phyloP scores from a whole-genome alignment of 2,797 vertebrate species.

The Carapus acus region DNA sequence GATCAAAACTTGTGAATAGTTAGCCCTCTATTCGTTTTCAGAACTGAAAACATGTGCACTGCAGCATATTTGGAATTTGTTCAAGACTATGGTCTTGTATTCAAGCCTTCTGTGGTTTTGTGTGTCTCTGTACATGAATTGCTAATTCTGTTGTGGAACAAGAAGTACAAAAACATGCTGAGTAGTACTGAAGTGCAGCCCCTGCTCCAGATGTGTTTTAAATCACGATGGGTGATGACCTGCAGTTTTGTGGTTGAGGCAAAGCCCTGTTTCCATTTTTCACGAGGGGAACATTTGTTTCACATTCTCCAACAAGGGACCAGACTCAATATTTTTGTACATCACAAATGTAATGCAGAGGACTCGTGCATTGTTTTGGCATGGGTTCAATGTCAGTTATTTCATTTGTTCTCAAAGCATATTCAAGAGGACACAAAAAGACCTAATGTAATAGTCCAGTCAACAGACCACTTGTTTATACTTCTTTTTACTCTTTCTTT shows the following conservation, averaged over 20 bases:
- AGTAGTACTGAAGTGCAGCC: conserved; percentile 28
- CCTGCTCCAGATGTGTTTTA: conserved; percentile 64
- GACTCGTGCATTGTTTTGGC: conserved; percentile 45
- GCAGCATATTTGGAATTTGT: too few relatives aligned
- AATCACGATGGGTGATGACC: conserved; percentile 50
- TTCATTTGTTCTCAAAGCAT: too few relatives aligned
- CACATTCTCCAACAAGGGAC: conserved; percentile 11
- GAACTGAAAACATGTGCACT: too few relatives aligned
- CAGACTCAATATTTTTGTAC: conserved; percentile 31
- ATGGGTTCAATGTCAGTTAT: too few relatives aligned
- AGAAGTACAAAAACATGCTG: conserved; percentile 52
- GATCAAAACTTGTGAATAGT: too few relatives aligned
- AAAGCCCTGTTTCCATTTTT: conserved; percentile 24
- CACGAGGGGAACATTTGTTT: conserved; percentile 27
- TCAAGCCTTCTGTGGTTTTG: conserved; percentile 3
- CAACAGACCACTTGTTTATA: too few relatives aligned
- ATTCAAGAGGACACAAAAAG: too few relatives aligned
- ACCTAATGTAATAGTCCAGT: too few relatives aligned
- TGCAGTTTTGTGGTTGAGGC: conserved; percentile 28
- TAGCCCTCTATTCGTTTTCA: too few relatives aligned
- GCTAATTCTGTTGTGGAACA: conserved; percentile 44
- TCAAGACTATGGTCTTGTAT: too few relatives aligned
- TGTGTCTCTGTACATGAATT: conserved; percentile 17
- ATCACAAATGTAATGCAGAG: conserved; percentile 30
- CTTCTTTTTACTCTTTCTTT: too few relatives aligned